phyloP scores from a whole-genome alignment of 2,888 invertebrate species.

The Orthonychiurus folsomi region DNA sequence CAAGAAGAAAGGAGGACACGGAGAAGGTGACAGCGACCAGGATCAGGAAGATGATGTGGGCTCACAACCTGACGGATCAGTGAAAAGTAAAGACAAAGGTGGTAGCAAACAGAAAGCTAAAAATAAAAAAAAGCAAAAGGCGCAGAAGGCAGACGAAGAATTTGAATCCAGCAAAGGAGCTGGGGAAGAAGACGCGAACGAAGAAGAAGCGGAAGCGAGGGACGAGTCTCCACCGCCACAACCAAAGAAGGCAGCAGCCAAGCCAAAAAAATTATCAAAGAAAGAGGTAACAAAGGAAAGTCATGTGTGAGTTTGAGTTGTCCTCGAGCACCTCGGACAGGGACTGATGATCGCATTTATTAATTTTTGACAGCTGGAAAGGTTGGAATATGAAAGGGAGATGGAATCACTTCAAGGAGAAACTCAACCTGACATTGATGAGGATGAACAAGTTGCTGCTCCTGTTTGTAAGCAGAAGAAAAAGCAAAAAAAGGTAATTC shows the following conservation, averaged over 20 bases:
- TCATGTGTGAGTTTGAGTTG: neutral
- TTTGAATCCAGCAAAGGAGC: slow-evolving; percentile 8
- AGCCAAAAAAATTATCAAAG: slow-evolving; percentile 4
- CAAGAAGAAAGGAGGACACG: neutral
- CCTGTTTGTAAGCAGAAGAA: slow-evolving; percentile 8
- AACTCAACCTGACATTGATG: neutral
- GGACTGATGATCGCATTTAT: too few relatives aligned
- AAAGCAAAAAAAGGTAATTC: slow-evolving; percentile 10
- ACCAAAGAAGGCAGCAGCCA: slow-evolving; percentile 6
- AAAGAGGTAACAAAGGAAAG: slow-evolving; percentile 3
- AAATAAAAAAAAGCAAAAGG: slow-evolving; percentile 14
- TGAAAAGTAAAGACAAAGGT: slow-evolving; percentile 9
- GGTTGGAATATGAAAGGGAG: slow-evolving; percentile 16
- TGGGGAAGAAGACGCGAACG: slow-evolving; percentile 6
- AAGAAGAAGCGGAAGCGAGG: slow-evolving; percentile 8
- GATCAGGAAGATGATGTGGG: neutral
- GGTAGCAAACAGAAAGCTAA: slow-evolving; percentile 8
- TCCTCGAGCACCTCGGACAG: too few relatives aligned
- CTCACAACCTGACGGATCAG: neutral
- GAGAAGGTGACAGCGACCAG: neutral
- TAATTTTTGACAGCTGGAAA: neutral
- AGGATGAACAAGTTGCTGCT: slow-evolving; percentile 8
- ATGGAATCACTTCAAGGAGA: slow-evolving; percentile 11
- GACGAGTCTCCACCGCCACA: neutral
- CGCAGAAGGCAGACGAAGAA: slow-evolving; percentile 13